Base-by-base conservation (phyloP, 2,888 invertebrate species). In the Nomada fucata region DNA sequence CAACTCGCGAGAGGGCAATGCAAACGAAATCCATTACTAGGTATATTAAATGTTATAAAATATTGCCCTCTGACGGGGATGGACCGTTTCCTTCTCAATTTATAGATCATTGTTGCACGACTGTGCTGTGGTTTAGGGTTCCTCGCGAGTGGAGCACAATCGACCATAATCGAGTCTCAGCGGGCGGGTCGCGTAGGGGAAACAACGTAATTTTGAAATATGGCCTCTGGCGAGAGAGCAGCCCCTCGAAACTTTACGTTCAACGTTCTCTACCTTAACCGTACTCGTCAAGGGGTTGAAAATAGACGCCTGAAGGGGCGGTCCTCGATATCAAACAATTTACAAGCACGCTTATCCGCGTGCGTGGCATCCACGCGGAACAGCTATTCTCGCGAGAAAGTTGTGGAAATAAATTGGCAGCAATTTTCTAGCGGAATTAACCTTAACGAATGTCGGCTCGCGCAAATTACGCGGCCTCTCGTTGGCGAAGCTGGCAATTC, bases 181-280 rank as follows among this genome's bases (percentile, higher is more conserved):
- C 55, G 29, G 74, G 77, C 85, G 42, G 67, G 72, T 68, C 70
- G 53, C 44, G 63, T 44, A 47, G 76, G 87, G 82, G 82, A 84
- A 85, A 81, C 80, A 72, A 80, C 86, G 87, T 91, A 90, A 91
- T 87, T 89, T 85, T 89, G 87, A 91, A 90, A 90, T 90, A 91
- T 88, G 75, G 86, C 88, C 89, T 82, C 89, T 88, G 67, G 57
- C 75, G 70, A 75, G 78, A 81, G 83, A 86, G 84, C 71, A 73
- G 83, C 85, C 86, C 85, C 89, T 88, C 86, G 83, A 88, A 90
- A 89, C 88, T 91, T 89, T 86, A 83, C 84, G 26, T 64, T 82
- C 85, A 65, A 69, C 82, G 61, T 63, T 74, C 83, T 83, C 84
- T 73, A 63, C 74, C 85, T 73, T 65, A 67, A 79, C 79, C 81